Conservation (phyloP, 1,140 invertebrate species). For the Nasonia longicornis region DNA sequence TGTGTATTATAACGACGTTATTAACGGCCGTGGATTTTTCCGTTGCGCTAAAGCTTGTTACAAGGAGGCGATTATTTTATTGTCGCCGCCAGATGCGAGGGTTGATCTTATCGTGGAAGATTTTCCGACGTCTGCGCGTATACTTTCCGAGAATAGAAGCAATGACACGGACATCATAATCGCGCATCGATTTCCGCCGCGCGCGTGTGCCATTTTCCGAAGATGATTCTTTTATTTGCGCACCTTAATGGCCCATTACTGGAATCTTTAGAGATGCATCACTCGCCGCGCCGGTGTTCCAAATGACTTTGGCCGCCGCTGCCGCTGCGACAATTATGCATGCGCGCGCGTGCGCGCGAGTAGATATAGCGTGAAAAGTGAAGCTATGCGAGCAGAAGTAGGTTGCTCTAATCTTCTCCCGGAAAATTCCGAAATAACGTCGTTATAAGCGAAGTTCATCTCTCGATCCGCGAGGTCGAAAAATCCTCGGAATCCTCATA, state of each 20-base stretch:
- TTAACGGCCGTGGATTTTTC: constrained; percentile 6
- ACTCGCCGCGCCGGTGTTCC: background rate
- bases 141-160: background rate
- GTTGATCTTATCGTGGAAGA: background rate
- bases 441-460: too few relatives aligned
- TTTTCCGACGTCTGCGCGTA: background rate
- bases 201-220: background rate
- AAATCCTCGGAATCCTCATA: too few relatives aligned
- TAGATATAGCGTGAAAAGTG: background rate
- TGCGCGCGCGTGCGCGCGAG: too few relatives aligned
- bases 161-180: background rate
- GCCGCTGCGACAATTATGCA: background rate
- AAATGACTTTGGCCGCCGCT: background rate
- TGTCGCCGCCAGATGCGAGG: background rate
- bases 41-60: background rate
- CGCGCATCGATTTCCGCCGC: background rate
- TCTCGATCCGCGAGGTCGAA: too few relatives aligned
- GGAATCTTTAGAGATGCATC: constrained; percentile 11
- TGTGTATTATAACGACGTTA: background rate
- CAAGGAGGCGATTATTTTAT: background rate
- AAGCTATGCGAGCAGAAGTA: background rate
- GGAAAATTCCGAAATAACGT: too few relatives aligned
- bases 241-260: background rate
- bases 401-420: background rate
- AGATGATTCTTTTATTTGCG: background rate